Conservation (phyloP, 2,113 vertebrate species). For the Orthonyx spaldingii region DNA sequence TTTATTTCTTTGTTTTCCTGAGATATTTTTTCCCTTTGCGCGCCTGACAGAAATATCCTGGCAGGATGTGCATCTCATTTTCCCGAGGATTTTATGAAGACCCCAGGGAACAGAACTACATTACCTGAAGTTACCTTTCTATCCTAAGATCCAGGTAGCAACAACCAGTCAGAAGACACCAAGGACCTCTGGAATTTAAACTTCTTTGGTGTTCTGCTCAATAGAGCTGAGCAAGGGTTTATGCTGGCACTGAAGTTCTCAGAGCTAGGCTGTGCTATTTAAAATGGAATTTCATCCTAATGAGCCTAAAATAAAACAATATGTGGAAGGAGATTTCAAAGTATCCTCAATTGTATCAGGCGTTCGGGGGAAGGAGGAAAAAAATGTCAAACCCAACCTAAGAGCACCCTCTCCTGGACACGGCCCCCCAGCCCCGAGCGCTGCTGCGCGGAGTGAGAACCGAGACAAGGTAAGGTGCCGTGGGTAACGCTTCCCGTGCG, state of each 20-base stretch:
- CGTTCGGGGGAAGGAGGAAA: background rate
- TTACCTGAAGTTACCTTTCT: conserved; percentile 56
- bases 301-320: conserved; percentile 69
- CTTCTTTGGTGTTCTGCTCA: conserved; percentile 34
- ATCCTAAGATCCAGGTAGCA: conserved; percentile 16
- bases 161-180: conserved; percentile 41
- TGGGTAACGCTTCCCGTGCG: fast-evolving
- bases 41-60: background rate
- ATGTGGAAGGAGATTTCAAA: conserved; percentile 67
- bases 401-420: conserved; percentile 71
- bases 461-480: background rate
- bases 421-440: background rate
- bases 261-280: conserved; percentile 60
- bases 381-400: conserved; percentile 36
- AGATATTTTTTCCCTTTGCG: background rate
- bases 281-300: conserved; percentile 73
- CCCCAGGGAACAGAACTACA: conserved; percentile 16
- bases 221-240: conserved; percentile 44
- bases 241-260: conserved; percentile 53
- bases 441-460: background rate
- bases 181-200: conserved; percentile 65
- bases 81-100: background rate
- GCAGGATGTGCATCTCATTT: background rate
- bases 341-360: conserved; percentile 18
- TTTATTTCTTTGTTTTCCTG: background rate